Evolutionary conservation across 1,140 invertebrate genomes (phyloP).

Genomic region (Calliopsis andreniformis): DNA sequence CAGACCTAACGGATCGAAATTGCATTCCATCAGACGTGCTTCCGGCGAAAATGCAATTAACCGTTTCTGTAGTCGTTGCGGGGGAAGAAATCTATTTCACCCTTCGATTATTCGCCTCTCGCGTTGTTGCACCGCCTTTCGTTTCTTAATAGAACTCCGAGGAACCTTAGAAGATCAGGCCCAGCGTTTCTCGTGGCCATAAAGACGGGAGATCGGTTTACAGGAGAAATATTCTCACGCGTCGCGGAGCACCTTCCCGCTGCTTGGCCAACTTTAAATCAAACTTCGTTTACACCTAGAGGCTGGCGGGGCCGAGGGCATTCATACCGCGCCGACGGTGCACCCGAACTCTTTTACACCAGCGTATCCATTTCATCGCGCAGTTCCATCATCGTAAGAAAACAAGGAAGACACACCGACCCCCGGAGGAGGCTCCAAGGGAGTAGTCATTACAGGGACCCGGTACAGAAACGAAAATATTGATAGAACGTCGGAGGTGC

Average conservation of each 20-base stretch:
- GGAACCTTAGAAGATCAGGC: no score
- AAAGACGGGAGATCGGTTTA: background rate
- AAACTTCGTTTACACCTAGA: conserved; percentile 1
- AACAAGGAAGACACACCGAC: conserved; percentile 8
- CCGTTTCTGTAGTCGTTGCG: conserved; percentile 28
- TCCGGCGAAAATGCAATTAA: conserved; percentile 61
- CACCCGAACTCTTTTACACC: conserved; percentile 14
- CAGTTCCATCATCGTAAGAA: conserved; percentile 28
- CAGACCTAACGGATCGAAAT: conserved; percentile 55
- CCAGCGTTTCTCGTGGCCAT: background rate
- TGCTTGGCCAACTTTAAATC: conserved; percentile 9
- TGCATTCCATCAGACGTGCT: conserved; percentile 59
- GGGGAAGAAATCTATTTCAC: conserved; percentile 12
- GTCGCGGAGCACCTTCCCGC: background rate
- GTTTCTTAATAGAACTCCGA: no score
- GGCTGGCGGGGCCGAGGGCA: background rate
- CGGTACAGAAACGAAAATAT: conserved; percentile 30
- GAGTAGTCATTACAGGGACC: conserved; percentile 15
- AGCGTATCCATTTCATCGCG: conserved; percentile 23
- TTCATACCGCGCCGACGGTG: conserved; percentile 7
- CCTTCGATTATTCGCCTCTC: no score
- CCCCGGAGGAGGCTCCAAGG: background rate
- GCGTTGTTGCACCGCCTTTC: no score
- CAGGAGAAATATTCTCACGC: conserved; percentile 7
- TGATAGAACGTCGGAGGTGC: conserved; percentile 28